A percentile compares a stretch with the other conserved stretches of the same genome.
phyloP scores from a whole-genome alignment of 2,113 vertebrate genomes.

The Chionomys nivalis region DNA sequence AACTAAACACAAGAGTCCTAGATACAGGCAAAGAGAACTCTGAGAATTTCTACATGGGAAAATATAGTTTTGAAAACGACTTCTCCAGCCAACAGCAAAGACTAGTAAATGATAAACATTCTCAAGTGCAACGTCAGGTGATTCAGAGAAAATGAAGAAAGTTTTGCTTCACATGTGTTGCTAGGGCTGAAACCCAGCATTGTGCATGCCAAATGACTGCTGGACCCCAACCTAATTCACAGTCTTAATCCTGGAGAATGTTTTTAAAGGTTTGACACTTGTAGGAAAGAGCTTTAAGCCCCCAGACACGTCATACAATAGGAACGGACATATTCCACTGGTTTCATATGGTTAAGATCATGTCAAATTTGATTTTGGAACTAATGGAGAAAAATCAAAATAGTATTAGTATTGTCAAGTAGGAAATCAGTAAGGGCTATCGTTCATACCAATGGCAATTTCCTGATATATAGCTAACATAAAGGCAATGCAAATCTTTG shows the following conservation, averaged over 20 bases:
- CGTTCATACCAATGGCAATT: not conserved
- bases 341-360: not conserved
- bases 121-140: not conserved
- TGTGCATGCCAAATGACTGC: not conserved
- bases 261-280: not conserved
- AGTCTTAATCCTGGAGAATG: not conserved
- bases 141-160: not conserved
- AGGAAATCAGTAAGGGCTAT: constrained; percentile 29
- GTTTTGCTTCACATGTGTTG: not conserved
- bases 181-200: not conserved
- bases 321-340: not conserved
- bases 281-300: not conserved
- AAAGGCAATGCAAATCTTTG: not conserved
- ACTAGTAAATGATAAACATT: not conserved
- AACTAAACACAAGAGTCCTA: constrained; percentile 63
- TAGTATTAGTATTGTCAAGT: constrained; percentile 23
- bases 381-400: constrained; percentile 31
- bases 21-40: constrained; percentile 57
- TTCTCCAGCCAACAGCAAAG: not conserved
- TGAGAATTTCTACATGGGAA: not conserved
- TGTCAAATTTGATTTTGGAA: constrained; percentile 19
- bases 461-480: not conserved
- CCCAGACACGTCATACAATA: not conserved
- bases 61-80: constrained; percentile 53
- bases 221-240: rapidly evolving